Percentiles rank a stretch among this genome's conserved stretches.
phyloP scores from a whole-genome alignment of 2,113 vertebrate genomes.

The Pycnonotus jocosus region DNA sequence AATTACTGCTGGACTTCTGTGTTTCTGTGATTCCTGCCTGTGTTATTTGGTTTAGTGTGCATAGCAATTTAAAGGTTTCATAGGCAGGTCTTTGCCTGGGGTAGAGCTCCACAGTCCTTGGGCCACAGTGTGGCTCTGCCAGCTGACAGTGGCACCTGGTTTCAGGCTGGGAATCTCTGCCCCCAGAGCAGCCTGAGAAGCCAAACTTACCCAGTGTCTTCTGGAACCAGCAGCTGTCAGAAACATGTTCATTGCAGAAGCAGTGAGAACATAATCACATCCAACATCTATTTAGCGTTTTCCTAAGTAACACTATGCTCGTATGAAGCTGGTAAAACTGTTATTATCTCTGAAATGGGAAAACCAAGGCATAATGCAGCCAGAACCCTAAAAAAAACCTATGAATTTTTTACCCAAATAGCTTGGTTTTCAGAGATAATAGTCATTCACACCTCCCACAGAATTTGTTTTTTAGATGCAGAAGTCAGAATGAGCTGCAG shows the following conservation, averaged over 20 bases:
- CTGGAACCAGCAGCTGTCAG: conserved; percentile 8
- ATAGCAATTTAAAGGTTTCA: not conserved
- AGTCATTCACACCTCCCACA: not conserved
- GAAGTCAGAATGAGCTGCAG: not conserved
- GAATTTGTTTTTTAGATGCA: not conserved
- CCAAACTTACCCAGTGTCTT: not conserved
- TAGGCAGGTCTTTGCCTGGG: not conserved
- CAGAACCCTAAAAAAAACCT: not conserved
- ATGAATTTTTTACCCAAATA: not conserved
- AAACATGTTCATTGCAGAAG: not conserved
- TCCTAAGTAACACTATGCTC: not conserved
- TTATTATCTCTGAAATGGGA: not conserved
- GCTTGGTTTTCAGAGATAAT: not conserved
- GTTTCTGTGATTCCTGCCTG: not conserved
- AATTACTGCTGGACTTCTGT: not conserved
- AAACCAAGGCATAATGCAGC: not conserved
- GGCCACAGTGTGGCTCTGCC: not conserved
- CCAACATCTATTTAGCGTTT: not conserved
- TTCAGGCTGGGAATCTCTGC: not conserved
- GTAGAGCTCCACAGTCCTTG: not conserved
- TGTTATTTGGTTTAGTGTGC: accelerated
- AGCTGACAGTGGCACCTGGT: not conserved
- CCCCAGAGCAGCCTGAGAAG: not conserved
- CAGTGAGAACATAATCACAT: not conserved
- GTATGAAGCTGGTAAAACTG: not conserved